Evolutionary conservation across 2,797 vertebrate species (phyloP), one percentile per base, ranked within the genome.

Genomic region (Fistularia commersonii): DNA sequence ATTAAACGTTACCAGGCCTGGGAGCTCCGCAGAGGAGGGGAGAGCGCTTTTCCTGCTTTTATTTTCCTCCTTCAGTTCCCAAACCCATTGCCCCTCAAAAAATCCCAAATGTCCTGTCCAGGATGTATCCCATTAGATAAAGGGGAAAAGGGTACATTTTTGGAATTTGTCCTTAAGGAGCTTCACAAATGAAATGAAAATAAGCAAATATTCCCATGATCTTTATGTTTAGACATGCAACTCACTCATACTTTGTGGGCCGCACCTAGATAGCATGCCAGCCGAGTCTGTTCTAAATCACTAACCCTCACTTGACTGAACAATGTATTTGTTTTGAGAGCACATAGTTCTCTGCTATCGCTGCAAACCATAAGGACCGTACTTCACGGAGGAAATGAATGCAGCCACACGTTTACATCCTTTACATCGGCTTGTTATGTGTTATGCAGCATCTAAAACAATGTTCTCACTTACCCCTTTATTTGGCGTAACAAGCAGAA

Each of bases 101-200:
- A 84, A 84, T 83, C 77, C 80, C 76, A 64, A 72, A 67, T 0
- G 55, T 57, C 71, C 64, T 48, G 51, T 77, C 54, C 77, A 82
- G 82, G 77, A 84, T 82, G 80, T 79, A 75, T 79, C 72, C 57
- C 51, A 71, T 84, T 74, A 74, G 71, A 70, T 69, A 48, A 69
- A 61, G 61, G 75, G 58, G 33, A 65, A 66, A 65, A 64, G 70
- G 62, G 64, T 32, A 81, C 59, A 75, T 83, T 72, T 66, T 60
- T 73, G 34, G 32, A 59, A 67, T 63, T 62, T 72, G 49, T 72
- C 63, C 12, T 1, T 6, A 14, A 64, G 33, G 54, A 75, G 54
- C 66, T 66, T 63, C 42, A 34, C 15, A 59, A 43, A 43, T 41
- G 40, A 23, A 23, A 1, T 11, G 54, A 8, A 38, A 35, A 6